A percentile compares a stretch with the other conserved stretches of the same genome.
phyloP scores from a whole-genome alignment of 64 coral and sea anemone species.

The Cladopsammia gracilis region DNA sequence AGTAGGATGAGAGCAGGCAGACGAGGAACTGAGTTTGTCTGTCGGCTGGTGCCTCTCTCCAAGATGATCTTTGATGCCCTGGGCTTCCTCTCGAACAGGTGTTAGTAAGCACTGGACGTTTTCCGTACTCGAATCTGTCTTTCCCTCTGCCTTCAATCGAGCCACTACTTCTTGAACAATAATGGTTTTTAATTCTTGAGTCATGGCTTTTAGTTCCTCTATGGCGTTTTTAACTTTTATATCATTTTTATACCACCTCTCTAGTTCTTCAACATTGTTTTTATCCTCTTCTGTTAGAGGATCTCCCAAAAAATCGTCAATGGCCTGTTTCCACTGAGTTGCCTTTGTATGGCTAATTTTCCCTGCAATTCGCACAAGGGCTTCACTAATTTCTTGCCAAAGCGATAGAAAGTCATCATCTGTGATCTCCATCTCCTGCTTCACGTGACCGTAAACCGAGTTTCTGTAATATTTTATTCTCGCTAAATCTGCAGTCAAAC shows the following conservation, averaged over 20 bases:
- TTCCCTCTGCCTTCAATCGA: no score
- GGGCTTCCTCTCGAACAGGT: neutral
- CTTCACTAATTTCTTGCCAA: conserved; percentile 30
- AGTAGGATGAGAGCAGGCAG: no score
- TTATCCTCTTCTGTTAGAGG: neutral
- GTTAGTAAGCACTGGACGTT: no score
- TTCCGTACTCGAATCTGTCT: no score
- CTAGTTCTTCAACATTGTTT: neutral
- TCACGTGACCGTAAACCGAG: neutral
- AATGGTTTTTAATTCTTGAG: neutral
- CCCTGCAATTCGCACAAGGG: neutral
- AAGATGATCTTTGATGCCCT: neutral
- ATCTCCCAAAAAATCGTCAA: neutral
- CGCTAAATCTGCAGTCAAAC: conserved; percentile 4
- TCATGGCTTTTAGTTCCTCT: neutral
- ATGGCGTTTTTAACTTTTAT: neutral
- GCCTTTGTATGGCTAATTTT: neutral
- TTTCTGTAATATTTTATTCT: conserved; percentile 24
- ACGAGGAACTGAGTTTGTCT: no score
- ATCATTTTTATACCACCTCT: neutral
- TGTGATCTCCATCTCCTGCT: neutral
- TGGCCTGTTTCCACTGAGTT: neutral
- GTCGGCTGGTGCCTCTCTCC: neutral
- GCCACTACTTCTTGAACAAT: no score
- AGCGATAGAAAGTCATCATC: neutral